Percentiles rank a stretch among this genome's conserved stretches.
phyloP scores from a whole-genome alignment of 2,797 vertebrate species.

The Amblyraja radiata region DNA sequence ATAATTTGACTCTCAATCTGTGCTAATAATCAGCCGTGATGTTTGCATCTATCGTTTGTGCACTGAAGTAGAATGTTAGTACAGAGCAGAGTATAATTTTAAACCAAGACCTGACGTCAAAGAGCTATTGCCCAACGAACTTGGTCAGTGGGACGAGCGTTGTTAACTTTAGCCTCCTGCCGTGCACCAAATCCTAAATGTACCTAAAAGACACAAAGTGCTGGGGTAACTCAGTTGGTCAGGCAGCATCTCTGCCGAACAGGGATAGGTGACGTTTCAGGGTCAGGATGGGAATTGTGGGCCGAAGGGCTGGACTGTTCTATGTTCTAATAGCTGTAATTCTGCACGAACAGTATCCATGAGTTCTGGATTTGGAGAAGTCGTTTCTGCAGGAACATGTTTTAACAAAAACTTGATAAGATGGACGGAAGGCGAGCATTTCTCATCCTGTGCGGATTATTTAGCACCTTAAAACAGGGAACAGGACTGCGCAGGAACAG shows the following conservation, averaged over 20 bases:
- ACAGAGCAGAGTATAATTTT: not conserved
- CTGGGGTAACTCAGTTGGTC: no score
- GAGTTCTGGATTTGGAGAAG: not conserved
- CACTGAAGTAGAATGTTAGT: not conserved
- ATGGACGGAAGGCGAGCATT: not conserved
- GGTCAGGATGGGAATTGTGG: no score
- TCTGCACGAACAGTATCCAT: not conserved
- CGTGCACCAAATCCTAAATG: not conserved
- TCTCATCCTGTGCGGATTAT: not conserved
- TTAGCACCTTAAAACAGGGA: not conserved
- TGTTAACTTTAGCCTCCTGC: not conserved
- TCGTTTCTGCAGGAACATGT: not conserved
- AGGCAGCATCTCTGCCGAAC: no score
- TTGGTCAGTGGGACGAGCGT: not conserved
- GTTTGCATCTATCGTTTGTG: conserved; percentile 7
- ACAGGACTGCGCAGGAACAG: no score
- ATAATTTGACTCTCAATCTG: not conserved
- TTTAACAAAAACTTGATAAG: not conserved
- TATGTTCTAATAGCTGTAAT: no score
- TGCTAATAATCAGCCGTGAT: not conserved
- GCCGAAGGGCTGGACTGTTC: no score
- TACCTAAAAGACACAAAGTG: no score
- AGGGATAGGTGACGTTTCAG: no score
- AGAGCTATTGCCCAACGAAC: not conserved
- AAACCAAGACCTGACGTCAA: not conserved